Conservation (phyloP, 2,113 vertebrate genomes). For the Columba livia region DNA sequence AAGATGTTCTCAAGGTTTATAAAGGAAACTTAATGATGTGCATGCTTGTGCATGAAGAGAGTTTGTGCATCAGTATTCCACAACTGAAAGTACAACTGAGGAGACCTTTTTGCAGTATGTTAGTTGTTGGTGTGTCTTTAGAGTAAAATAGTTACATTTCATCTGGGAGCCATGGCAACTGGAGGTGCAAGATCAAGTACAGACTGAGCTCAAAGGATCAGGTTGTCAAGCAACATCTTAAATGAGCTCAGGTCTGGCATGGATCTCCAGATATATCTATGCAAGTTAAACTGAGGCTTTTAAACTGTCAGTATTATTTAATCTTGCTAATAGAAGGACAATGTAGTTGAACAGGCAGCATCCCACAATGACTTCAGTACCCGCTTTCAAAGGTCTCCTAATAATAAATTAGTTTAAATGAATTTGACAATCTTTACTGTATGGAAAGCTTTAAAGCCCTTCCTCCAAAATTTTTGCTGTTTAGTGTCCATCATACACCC, state of each 20-base stretch:
- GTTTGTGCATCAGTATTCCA: neutral
- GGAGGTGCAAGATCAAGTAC: slow-evolving; percentile 14
- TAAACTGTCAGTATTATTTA: neutral
- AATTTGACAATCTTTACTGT: neutral
- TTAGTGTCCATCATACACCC: neutral
- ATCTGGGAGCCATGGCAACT: slow-evolving; percentile 25
- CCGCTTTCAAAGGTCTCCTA: neutral
- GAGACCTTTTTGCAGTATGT: neutral
- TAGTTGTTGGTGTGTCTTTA: neutral
- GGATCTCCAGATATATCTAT: neutral
- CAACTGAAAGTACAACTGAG: neutral
- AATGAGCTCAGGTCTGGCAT: neutral
- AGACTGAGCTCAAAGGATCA: slow-evolving; percentile 21
- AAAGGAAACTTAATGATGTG: neutral
- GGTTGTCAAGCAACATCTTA: neutral
- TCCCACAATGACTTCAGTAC: neutral
- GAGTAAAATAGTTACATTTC: slow-evolving; percentile 1
- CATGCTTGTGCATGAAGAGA: neutral
- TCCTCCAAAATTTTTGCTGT: neutral
- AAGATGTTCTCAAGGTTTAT: neutral
- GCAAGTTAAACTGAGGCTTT: neutral
- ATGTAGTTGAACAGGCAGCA: neutral
- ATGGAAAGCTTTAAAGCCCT: neutral
- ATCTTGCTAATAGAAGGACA: neutral
- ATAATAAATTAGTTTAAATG: neutral